Base-by-base conservation (phyloP, 2,797 vertebrate species). In the Sphenopsis melanotis region DNA sequence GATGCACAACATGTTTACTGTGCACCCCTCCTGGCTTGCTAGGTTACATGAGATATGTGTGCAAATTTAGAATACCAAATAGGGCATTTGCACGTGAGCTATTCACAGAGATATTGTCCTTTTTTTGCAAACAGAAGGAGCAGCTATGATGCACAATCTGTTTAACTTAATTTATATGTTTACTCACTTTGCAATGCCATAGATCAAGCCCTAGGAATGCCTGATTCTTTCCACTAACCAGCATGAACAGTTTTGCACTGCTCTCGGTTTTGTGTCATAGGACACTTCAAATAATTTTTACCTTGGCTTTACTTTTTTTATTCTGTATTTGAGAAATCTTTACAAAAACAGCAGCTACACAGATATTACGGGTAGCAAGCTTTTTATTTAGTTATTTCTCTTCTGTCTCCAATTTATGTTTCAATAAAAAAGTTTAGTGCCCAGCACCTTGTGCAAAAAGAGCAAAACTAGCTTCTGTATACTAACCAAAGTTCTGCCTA, bases 101-200 rank as follows among this genome's bases (percentile, higher is more conserved):
- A 12, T 63, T 83, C 46, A 13, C 30, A 47, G 10, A 90, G 34
- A n/a, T 81, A 49, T 47, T 70, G 19, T 55, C 36, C 30, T 60
- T 77, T 87, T 23, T 89, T 22, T 39, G 37, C 64, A 46, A 74
- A 53, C 24, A 94, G 41, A 89, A 92, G 80, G 34, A 77, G 24
- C 32, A 80, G 37, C 55, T 74, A 46, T 14, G 34, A 66, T 23
- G 23, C 30, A 81, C 76, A 78, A 78, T 57, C 44, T 39, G 23
- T 87, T 91, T 80, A 69, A 75, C 36, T 23, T 78, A 92, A 89
- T 91, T 89, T 87, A 71, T 68, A 12, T 60, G 30, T 83, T 96
- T 94, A 76, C 66, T 91, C 74, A 34, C 56, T 59, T 52, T 84
- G 12, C 22, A 83, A 71, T 75, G 42, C 12, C 61, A 53, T 55